phyloP scores from a whole-genome alignment of 1,140 invertebrate species.

The Musca vetustissima region DNA sequence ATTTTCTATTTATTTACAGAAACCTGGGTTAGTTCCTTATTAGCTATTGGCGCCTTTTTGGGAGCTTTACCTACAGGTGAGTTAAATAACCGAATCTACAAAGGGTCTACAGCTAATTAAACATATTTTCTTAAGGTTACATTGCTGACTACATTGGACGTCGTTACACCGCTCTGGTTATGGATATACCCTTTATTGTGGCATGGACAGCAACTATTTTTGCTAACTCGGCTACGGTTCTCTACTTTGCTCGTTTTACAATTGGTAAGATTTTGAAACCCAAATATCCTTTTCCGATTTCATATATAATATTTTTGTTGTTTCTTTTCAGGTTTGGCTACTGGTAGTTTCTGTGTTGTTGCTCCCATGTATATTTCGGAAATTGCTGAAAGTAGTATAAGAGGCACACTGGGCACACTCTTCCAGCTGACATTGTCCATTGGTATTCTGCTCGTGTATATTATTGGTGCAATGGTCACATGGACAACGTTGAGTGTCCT shows the following conservation, averaged over 20 bases:
- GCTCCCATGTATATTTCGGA: slow-evolving; percentile 86
- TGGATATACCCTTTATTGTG: slow-evolving; percentile 71
- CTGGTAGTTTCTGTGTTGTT: slow-evolving; percentile 80
- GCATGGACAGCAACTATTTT: slow-evolving; percentile 77
- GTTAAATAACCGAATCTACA: too few relatives aligned
- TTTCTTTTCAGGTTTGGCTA: slow-evolving; percentile 55
- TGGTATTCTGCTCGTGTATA: slow-evolving; percentile 79
- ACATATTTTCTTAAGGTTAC: too few relatives aligned
- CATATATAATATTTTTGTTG: neutral
- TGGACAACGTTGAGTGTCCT: slow-evolving; percentile 69
- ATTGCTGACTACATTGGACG: slow-evolving; percentile 77
- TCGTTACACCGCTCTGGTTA: slow-evolving; percentile 69
- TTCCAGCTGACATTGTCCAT: slow-evolving; percentile 81
- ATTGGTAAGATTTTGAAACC: slow-evolving; percentile 59
- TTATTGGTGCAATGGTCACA: slow-evolving; percentile 66
- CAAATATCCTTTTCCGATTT: too few relatives aligned
- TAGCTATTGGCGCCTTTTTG: slow-evolving; percentile 76
- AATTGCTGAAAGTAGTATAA: slow-evolving; percentile 76
- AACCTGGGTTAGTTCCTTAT: slow-evolving; percentile 74
- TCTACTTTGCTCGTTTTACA: slow-evolving; percentile 74
- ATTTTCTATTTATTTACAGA: slow-evolving; percentile 54
- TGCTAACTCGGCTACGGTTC: slow-evolving; percentile 61
- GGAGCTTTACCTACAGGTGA: slow-evolving; percentile 73
- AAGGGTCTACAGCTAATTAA: too few relatives aligned
- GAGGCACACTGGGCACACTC: slow-evolving; percentile 78